These are phyloP conservation scores for Nyctalus aviator DNA, from an alignment of 2,797 vertebrate genomes.

Conservation along the genomic window DNA sequence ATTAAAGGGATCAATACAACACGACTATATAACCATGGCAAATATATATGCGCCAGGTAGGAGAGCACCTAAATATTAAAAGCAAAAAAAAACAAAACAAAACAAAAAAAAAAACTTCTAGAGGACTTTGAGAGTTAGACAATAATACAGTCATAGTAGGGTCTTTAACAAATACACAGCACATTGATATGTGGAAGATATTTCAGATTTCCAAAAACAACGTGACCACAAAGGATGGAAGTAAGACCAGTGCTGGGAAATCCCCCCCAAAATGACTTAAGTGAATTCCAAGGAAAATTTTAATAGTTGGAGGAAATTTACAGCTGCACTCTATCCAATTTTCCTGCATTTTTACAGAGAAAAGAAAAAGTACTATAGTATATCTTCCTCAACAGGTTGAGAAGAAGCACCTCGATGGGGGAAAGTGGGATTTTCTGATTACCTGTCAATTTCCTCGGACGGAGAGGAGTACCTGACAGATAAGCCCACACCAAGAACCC, in stretches of 20 bases:
- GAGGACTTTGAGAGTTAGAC: too few relatives aligned
- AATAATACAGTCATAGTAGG: too few relatives aligned
- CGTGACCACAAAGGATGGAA: not conserved
- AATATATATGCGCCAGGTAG: too few relatives aligned
- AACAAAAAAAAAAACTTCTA: too few relatives aligned
- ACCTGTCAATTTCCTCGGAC: not conserved
- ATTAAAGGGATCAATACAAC: too few relatives aligned
- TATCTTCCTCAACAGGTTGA: not conserved
- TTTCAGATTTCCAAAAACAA: not conserved
- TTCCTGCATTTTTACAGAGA: not conserved
- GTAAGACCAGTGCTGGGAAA: not conserved
- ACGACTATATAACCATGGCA: too few relatives aligned
- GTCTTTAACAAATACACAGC: not conserved
- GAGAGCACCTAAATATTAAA: too few relatives aligned
- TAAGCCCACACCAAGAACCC: not conserved
- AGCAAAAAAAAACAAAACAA: too few relatives aligned
- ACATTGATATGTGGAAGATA: not conserved
- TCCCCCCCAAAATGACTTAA: not conserved
- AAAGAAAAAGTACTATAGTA: not conserved
- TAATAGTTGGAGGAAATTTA: not conserved
- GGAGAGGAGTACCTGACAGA: fast-evolving
- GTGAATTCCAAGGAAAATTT: not conserved
- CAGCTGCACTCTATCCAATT: fast-evolving
- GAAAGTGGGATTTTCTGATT: not conserved
- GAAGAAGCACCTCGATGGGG: not conserved